Conservation (phyloP, 2,113 vertebrate genomes). For the Diadophis punctatus region DNA sequence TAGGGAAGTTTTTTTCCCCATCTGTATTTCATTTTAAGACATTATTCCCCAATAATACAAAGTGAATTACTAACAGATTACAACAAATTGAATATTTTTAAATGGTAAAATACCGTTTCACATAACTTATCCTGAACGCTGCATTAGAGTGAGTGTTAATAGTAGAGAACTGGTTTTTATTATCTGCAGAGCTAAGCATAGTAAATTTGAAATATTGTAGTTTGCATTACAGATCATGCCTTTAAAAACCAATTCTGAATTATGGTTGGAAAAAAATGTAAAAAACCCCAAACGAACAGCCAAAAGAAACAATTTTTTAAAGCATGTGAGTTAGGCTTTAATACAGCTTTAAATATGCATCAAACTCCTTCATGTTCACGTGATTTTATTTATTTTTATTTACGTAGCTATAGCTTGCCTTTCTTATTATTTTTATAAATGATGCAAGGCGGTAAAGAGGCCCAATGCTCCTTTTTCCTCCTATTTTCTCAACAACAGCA, state of each 20-base stretch:
- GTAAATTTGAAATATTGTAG: slow-evolving; percentile 41
- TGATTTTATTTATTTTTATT: too few species aligned
- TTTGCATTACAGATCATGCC: slow-evolving; percentile 52
- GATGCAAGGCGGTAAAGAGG: too few species aligned
- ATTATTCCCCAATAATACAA: slow-evolving; percentile 32
- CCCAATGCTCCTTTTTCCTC: too few species aligned
- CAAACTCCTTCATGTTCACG: slow-evolving; percentile 79
- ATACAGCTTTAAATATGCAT: slow-evolving; percentile 49
- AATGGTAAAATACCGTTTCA: slow-evolving; percentile 34
- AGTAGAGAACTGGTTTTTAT: slow-evolving; percentile 30
- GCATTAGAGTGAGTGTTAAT: slow-evolving; percentile 41
- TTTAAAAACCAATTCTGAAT: slow-evolving; percentile 38
- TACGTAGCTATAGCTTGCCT: too few species aligned
- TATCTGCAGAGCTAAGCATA: slow-evolving; percentile 47
- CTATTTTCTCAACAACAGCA: too few species aligned
- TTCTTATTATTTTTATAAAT: too few species aligned
- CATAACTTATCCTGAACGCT: slow-evolving; percentile 18
- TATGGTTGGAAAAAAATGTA: slow-evolving; percentile 34
- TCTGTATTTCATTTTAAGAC: slow-evolving; percentile 29
- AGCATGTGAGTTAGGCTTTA: slow-evolving; percentile 60
- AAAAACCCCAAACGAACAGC: slow-evolving; percentile 47
- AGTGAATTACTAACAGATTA: slow-evolving; percentile 17
- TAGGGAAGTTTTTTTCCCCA: slow-evolving; percentile 42
- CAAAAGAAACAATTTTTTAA: slow-evolving; percentile 57
- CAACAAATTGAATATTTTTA: slow-evolving; percentile 32